Evolutionary conservation across 2,888 invertebrate species (phyloP), one percentile per base, ranked within the genome.

Genomic region (Pseudococcus viburni): DNA sequence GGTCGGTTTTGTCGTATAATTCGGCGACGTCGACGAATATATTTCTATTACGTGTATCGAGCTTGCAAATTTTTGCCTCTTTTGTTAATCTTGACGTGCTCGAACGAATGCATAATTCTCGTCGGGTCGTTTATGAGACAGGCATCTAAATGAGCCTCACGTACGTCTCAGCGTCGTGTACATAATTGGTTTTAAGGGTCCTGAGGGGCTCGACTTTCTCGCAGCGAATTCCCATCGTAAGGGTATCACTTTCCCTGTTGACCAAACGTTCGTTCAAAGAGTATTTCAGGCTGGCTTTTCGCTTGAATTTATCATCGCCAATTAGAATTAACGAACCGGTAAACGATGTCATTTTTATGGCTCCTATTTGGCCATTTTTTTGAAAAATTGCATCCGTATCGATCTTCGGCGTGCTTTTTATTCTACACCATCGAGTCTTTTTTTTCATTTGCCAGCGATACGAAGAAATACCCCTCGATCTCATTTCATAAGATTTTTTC

Each of bases 331-430:
- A 64, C 15, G 64, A 64, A 64, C 64, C 64, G 22, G 64, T 19
- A 64, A 64, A 64, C 64, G 64, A 64, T 22, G 22, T 64, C 64
- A n/a, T 59, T 59, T 55, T 59, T 59, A 59, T n/a, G 59, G n/a
- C 59, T 17, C 55, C 5, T 22, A 64, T 64, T 59, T 22, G 64
- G 64, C 64, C 22, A 22, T 64, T 64, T 64, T 64, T 22, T 84
- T 46, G 84, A 22, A 84, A 48, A 48, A 22, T 84, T 48, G 17
- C 19, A 46, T 48, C 19, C 46, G 8, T 83, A 42, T 83, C 39
- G 77, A 33, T 77, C 33, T 77, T 11, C 1, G 26, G 3, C 26
- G 1, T 3, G 26, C n/a, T 33, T 33, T 33, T 33, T 33, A 33
- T 33, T 33, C 15, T n/a, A 19, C 59, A 19, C 59, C 59, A 19